phyloP scores from a whole-genome alignment of 2,113 vertebrate genomes.

The Heptranchias perlo region DNA sequence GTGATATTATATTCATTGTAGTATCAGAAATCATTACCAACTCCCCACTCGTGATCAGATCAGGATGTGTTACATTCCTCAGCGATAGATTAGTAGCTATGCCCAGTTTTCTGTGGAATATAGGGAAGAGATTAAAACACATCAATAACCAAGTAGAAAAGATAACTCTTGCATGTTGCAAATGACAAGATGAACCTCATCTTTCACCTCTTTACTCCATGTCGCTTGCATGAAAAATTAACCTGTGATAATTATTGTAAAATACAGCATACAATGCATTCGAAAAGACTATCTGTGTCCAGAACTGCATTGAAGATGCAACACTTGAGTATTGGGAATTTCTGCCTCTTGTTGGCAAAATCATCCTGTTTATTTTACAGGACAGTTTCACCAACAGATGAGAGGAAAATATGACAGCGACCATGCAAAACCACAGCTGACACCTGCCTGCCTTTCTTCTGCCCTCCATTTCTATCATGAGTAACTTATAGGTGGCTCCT shows the following conservation, averaged over 20 bases:
- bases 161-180: background rate
- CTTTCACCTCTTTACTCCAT: background rate
- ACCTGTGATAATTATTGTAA: background rate
- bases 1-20: background rate
- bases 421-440: background rate
- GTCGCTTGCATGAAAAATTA: background rate
- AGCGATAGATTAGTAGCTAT: background rate
- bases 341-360: background rate
- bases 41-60: background rate
- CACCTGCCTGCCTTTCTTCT: background rate
- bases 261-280: background rate
- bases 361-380: background rate
- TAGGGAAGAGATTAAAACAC: background rate
- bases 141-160: background rate
- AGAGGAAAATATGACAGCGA: background rate
- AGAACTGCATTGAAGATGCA: no score
- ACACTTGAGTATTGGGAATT: background rate
- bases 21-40: background rate
- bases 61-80: background rate
- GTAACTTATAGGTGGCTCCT: background rate
- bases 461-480: background rate
- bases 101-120: slow-evolving; percentile 12
- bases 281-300: background rate
- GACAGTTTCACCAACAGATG: background rate
- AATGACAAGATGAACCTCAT: background rate